A percentile compares a stretch with the other conserved stretches of the same genome.
Evolutionary conservation across 2,797 vertebrate genomes (phyloP).

Genomic region (Harpagifer antarcticus): DNA sequence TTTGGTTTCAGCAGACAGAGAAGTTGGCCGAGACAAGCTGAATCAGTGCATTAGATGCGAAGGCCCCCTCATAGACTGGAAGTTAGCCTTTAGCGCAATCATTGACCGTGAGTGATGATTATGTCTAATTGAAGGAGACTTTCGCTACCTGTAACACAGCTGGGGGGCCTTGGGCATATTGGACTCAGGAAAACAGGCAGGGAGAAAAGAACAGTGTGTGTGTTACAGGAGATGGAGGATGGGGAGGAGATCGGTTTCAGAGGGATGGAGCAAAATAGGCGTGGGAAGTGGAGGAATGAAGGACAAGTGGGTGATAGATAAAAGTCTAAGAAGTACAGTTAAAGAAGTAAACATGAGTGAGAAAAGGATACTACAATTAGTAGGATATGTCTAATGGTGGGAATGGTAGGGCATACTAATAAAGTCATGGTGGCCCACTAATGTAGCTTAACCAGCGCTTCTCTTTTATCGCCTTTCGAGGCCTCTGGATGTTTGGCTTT

Average conservation of each 20-base stretch:
- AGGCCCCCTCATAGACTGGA: conserved; percentile 96
- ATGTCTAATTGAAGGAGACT: conserved; percentile 99
- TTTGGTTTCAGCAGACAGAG: conserved; percentile 99
- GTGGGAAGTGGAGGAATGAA: conserved; percentile 25
- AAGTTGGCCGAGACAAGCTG: conserved; percentile 98
- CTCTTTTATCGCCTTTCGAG: conserved; percentile 25
- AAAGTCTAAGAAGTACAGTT: conserved; percentile 24
- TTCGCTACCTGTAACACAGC: conserved; percentile 97
- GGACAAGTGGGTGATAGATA: background rate
- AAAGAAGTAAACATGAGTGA: conserved; percentile 12
- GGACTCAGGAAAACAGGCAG: conserved; percentile 72
- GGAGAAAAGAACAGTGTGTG: conserved; percentile 53
- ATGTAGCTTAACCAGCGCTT: conserved; percentile 70
- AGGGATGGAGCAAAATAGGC: conserved; percentile 23
- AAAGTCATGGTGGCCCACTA: conserved; percentile 84
- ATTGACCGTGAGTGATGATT: conserved; percentile 99
- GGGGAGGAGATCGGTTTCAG: conserved; percentile 40
- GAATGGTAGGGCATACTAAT: conserved; percentile 88
- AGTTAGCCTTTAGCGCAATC: conserved; percentile 98
- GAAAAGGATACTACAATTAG: conserved; percentile 34
- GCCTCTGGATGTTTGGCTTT: conserved; percentile 35
- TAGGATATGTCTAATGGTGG: conserved; percentile 79
- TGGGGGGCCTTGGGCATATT: conserved; percentile 88
- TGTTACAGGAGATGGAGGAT: conserved; percentile 47
- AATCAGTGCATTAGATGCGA: conserved; percentile 98